Conservation (phyloP, 2,113 vertebrate genomes). For the Fulmarus glacialis region DNA sequence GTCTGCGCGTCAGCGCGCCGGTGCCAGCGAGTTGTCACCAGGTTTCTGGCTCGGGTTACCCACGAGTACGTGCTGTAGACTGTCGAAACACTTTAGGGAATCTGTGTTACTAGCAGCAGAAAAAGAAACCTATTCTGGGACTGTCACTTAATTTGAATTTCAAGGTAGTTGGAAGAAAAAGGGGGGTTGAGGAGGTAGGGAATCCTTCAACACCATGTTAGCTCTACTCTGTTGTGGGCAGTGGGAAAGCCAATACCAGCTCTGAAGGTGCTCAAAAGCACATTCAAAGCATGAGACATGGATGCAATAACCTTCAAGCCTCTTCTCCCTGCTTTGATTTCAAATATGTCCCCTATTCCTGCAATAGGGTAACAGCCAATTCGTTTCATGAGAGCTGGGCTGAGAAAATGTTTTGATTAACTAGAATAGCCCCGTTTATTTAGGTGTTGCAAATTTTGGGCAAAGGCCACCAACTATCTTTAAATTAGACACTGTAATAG, state of each 20-base stretch:
- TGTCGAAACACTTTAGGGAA: not conserved
- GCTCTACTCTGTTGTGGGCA: not conserved
- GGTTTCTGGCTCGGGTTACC: not conserved
- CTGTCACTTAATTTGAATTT: not conserved
- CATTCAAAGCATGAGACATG: not conserved
- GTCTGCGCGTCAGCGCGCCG: fast-evolving
- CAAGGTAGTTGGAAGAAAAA: not conserved
- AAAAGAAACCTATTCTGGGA: not conserved
- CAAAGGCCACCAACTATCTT: not conserved
- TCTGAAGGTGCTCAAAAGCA: not conserved
- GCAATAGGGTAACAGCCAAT: not conserved
- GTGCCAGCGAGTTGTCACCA: not conserved
- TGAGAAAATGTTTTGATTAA: not conserved
- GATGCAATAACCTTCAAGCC: not conserved
- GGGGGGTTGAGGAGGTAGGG: not conserved
- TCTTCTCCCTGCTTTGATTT: not conserved
- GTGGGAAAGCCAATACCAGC: not conserved
- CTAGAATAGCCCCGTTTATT: not conserved
- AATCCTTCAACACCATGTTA: fast-evolving
- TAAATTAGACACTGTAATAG: not conserved
- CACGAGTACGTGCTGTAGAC: not conserved
- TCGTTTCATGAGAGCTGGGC: not conserved
- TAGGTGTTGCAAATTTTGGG: slow-evolving; percentile 21
- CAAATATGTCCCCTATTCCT: not conserved
- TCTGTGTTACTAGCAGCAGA: not conserved